These are phyloP conservation scores for Cloeon dipterum DNA, from an alignment of 2,888 invertebrate species.

Conservation along the genomic window DNA sequence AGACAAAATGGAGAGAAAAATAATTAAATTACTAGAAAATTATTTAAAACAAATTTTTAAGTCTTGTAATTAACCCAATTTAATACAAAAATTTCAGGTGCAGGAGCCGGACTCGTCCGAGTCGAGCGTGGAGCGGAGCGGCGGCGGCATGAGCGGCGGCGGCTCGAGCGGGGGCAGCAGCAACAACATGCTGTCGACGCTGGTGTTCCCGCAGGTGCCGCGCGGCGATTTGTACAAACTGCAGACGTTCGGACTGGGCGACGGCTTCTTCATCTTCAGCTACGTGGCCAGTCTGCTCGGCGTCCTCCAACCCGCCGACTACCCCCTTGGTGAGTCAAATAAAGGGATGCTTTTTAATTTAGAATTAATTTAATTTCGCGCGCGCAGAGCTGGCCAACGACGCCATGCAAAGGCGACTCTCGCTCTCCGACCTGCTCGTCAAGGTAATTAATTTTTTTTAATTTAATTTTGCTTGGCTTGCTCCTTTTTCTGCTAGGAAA, in stretches of 20 bases:
- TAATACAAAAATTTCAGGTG: too few species aligned
- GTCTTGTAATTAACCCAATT: too few species aligned
- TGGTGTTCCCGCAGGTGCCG: not conserved
- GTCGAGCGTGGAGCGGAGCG: too few species aligned
- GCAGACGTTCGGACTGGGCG: not conserved
- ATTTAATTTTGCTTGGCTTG: too few species aligned
- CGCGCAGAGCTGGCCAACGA: conserved; percentile 17
- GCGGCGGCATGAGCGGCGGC: too few species aligned
- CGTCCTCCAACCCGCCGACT: not conserved
- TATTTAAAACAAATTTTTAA: too few species aligned
- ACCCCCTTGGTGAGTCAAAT: not conserved
- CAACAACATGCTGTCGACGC: not conserved
- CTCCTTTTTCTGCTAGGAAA: too few species aligned
- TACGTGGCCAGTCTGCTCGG: not conserved
- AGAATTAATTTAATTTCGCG: too few species aligned
- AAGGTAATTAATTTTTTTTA: conserved; percentile 16
- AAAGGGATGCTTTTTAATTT: not conserved
- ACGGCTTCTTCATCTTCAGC: not conserved
- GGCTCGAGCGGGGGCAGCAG: too few species aligned
- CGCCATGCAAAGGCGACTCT: conserved; percentile 17
- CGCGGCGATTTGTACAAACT: not conserved
- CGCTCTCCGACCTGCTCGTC: conserved; percentile 15
- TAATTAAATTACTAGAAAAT: too few species aligned
- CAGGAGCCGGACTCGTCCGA: too few species aligned
- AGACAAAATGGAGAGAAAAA: too few species aligned